phyloP scores from a whole-genome alignment of 2,888 invertebrate species.

The Drosophila fulvimacula region DNA sequence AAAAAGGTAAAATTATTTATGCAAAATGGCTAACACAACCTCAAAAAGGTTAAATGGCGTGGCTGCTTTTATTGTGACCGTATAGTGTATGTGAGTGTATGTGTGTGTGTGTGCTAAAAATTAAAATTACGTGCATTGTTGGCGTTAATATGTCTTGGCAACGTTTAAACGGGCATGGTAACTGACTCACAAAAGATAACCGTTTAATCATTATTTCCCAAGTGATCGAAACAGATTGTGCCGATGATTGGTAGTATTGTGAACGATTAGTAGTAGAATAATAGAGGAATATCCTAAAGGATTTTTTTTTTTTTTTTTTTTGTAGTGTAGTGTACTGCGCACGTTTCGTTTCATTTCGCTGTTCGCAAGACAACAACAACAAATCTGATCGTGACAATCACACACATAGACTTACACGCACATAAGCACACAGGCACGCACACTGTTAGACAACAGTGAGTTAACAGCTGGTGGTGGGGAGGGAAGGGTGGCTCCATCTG shows the following conservation, averaged over 20 bases:
- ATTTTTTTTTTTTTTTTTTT: constrained; percentile 39
- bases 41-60: constrained; percentile 67
- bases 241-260: constrained; percentile 1
- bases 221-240: background rate
- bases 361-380: constrained; percentile 29
- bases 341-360: constrained; percentile 52
- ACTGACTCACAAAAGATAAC: constrained; percentile 12
- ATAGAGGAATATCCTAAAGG: constrained; percentile 26
- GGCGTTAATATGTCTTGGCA: constrained; percentile 33
- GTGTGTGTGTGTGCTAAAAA: constrained; percentile 44
- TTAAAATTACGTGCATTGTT: constrained; percentile 61
- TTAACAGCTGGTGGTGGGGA: constrained; percentile 39
- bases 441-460: constrained; percentile 33
- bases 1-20: constrained; percentile 32
- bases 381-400: constrained; percentile 11
- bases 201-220: constrained; percentile 19
- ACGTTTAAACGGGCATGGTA: background rate
- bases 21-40: constrained; percentile 47
- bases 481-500: background rate
- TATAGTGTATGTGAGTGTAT: constrained; percentile 13
- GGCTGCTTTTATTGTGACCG: constrained; percentile 48
- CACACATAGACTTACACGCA: constrained; percentile 4
- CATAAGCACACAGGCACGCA: constrained; percentile 12
- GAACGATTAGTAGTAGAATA: constrained; percentile 18
- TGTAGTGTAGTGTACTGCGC: constrained; percentile 55